phyloP scores from a whole-genome alignment of 2,113 vertebrate genomes.

The Mormoops blainvillei region DNA sequence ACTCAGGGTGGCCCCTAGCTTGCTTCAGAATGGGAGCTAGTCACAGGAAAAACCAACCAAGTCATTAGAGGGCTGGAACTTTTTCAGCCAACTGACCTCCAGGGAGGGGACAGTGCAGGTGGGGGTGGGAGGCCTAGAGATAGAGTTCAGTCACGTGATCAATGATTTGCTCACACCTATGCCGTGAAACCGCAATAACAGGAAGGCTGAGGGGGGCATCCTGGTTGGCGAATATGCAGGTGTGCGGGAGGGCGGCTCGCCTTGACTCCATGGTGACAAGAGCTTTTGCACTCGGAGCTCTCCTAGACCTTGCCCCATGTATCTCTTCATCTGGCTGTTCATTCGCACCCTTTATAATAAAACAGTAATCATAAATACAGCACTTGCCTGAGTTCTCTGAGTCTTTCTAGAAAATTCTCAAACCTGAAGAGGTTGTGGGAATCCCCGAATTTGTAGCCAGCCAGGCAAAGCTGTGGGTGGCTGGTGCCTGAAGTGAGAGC shows the following conservation, averaged over 20 bases:
- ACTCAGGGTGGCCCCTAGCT: neutral
- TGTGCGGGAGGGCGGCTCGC: neutral
- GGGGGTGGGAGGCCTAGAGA: neutral
- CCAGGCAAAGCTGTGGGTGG: neutral
- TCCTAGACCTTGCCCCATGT: neutral
- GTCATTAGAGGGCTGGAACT: neutral
- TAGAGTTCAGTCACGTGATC: neutral
- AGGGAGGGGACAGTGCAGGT: neutral
- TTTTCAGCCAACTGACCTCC: neutral
- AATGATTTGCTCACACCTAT: neutral
- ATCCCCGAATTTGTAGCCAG: neutral
- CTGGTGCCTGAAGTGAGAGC: neutral
- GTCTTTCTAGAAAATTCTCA: neutral
- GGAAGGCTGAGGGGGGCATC: neutral
- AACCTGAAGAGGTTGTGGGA: neutral
- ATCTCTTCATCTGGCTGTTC: neutral
- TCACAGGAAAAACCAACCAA: neutral
- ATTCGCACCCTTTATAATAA: neutral
- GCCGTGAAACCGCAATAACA: neutral
- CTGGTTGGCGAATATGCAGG: neutral
- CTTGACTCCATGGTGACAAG: neutral
- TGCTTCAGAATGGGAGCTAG: neutral
- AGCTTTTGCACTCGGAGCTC: neutral
- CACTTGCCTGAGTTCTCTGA: neutral
- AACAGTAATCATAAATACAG: neutral